phyloP scores from a whole-genome alignment of 1,140 invertebrate genomes.

The Rhyzopertha dominica region DNA sequence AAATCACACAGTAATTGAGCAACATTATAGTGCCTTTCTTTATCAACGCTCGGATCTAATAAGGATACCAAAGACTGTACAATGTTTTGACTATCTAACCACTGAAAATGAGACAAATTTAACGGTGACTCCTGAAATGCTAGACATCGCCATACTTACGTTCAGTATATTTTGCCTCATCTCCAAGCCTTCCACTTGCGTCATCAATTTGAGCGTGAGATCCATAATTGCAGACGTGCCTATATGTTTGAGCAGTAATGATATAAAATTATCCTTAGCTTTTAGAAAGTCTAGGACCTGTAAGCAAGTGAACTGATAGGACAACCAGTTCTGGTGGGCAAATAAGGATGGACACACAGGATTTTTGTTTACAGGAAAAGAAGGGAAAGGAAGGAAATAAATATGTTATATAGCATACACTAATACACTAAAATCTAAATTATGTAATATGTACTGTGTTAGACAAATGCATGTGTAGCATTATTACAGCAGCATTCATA shows the following conservation, averaged over 20 bases:
- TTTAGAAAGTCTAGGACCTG: conserved; percentile 90
- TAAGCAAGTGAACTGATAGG: conserved; percentile 83
- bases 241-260: conserved; percentile 80
- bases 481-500: too few relatives aligned
- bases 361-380: conserved; percentile 16
- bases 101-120: conserved; percentile 56
- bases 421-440: conserved; percentile 9
- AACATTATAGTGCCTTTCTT: conserved; percentile 73
- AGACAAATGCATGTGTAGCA: too few relatives aligned
- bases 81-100: conserved; percentile 82
- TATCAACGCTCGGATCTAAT: conserved; percentile 68
- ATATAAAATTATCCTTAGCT: conserved; percentile 78
- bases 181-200: conserved; percentile 74
- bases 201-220: conserved; percentile 82
- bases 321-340: conserved; percentile 73
- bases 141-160: conserved; percentile 52
- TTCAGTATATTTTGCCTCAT: conserved; percentile 76
- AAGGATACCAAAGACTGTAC: conserved; percentile 77
- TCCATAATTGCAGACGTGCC: conserved; percentile 95
- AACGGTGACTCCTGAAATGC: conserved; percentile 6
- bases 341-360: conserved; percentile 20
- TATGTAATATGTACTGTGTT: too few relatives aligned
- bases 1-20: conserved; percentile 79
- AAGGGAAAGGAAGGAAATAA: conserved; percentile 19
- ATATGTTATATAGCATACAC: conserved; percentile 18